phyloP scores from a whole-genome alignment of 2,113 vertebrate genomes.

The Chaetodon trifascialis region DNA sequence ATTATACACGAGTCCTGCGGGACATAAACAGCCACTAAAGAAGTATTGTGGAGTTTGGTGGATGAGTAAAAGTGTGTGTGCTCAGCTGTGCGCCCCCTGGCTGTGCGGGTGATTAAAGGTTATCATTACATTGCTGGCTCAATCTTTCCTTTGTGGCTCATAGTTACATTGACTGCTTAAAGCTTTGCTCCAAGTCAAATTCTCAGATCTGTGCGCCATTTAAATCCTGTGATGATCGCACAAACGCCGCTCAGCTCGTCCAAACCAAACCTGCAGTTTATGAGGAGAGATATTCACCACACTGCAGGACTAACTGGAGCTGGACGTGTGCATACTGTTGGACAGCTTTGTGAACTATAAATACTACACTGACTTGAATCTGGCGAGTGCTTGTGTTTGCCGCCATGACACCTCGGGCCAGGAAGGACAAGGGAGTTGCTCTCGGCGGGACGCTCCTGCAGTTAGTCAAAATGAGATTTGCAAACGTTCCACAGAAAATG shows the following conservation, averaged over 20 bases:
- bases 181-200: slow-evolving; percentile 17
- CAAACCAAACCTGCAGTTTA: slow-evolving; percentile 9
- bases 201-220: slow-evolving; percentile 23
- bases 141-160: not conserved
- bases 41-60: not conserved
- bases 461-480: slow-evolving; percentile 13
- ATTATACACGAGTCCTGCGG: too few relatives aligned
- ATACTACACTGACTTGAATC: not conserved
- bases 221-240: slow-evolving; percentile 17
- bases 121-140: slow-evolving; percentile 1
- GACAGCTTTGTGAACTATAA: slow-evolving; percentile 21
- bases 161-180: not conserved
- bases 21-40: not conserved
- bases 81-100: not conserved
- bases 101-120: slow-evolving; percentile 2
- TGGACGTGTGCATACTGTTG: slow-evolving; percentile 2
- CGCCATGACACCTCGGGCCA: not conserved
- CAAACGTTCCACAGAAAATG: slow-evolving; percentile 17
- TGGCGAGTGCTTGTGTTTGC: not conserved
- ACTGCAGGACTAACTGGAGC: slow-evolving; percentile 33
- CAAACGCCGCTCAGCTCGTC: not conserved
- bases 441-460: slow-evolving; percentile 3
- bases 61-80: not conserved
- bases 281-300: slow-evolving; percentile 5
- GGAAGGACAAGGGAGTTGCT: not conserved